A percentile compares a stretch with the other conserved stretches of the same genome.
Conservation (phyloP, 2,888 invertebrate genomes). For the Epirrhoe alternata region DNA sequence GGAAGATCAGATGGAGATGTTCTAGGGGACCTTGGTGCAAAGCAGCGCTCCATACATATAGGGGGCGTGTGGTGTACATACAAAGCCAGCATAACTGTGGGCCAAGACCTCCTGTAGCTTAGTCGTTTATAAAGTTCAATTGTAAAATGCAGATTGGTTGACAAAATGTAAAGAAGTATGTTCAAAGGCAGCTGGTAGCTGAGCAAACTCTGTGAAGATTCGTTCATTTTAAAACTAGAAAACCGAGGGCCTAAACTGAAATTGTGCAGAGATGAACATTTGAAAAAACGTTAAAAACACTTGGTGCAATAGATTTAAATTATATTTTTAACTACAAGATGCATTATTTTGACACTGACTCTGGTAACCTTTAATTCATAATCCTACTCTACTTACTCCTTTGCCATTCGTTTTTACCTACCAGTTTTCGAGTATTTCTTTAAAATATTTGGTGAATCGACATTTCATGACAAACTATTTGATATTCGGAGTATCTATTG, state of each 20-base stretch:
- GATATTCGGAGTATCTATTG: conserved; percentile 11
- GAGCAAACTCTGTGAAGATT: too few species aligned
- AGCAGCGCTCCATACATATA: conserved; percentile 77
- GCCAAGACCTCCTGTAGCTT: conserved; percentile 65
- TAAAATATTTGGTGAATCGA: not conserved
- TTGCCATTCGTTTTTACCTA: not conserved
- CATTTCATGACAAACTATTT: not conserved
- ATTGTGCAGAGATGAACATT: not conserved
- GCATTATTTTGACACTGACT: too few species aligned
- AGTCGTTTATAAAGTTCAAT: too few species aligned
- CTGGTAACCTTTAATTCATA: too few species aligned
- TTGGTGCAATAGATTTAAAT: too few species aligned
- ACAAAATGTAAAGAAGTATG: not conserved
- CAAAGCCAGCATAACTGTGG: conserved; percentile 79
- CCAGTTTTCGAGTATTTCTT: not conserved
- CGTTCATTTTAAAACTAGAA: not conserved
- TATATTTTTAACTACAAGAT: too few species aligned
- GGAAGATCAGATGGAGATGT: conserved; percentile 80
- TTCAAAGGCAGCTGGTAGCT: not conserved
- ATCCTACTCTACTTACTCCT: too few species aligned
- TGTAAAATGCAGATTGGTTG: not conserved
- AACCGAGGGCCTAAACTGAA: not conserved
- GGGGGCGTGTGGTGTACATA: conserved; percentile 77
- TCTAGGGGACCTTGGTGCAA: conserved; percentile 81
- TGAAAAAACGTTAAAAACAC: too few species aligned